phyloP scores from a whole-genome alignment of 2,113 vertebrate species.

The Hydrolagus affinis region DNA sequence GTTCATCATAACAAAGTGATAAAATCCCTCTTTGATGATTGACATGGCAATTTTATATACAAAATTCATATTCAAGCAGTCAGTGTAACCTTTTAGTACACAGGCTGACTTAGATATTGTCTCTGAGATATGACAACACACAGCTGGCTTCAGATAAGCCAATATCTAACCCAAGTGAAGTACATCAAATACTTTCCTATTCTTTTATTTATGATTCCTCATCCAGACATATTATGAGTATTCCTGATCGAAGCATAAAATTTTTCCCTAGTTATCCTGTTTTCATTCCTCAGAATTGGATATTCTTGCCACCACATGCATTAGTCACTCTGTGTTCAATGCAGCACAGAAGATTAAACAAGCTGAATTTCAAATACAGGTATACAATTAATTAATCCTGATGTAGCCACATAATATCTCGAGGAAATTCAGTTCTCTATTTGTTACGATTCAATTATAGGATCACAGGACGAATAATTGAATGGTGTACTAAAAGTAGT shows the following conservation, averaged over 20 bases:
- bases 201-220: background rate
- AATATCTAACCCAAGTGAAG: background rate
- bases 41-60: background rate
- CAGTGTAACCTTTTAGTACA: too few relatives aligned
- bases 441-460: background rate
- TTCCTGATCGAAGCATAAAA: slow-evolving; percentile 11
- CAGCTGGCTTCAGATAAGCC: background rate
- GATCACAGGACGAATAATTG: background rate
- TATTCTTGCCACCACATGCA: background rate
- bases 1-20: too few relatives aligned
- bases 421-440: background rate
- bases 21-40: too few relatives aligned
- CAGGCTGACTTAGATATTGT: too few relatives aligned
- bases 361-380: background rate
- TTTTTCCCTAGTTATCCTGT: background rate
- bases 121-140: background rate
- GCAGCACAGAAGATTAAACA: background rate
- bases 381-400: background rate
- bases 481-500: too few relatives aligned
- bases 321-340: background rate
- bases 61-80: background rate
- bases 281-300: background rate
- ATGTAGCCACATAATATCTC: background rate
- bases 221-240: background rate
- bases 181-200: background rate